Evolutionary conservation across 1,140 invertebrate genomes (phyloP).

Genomic region (Triops longicaudatus): DNA sequence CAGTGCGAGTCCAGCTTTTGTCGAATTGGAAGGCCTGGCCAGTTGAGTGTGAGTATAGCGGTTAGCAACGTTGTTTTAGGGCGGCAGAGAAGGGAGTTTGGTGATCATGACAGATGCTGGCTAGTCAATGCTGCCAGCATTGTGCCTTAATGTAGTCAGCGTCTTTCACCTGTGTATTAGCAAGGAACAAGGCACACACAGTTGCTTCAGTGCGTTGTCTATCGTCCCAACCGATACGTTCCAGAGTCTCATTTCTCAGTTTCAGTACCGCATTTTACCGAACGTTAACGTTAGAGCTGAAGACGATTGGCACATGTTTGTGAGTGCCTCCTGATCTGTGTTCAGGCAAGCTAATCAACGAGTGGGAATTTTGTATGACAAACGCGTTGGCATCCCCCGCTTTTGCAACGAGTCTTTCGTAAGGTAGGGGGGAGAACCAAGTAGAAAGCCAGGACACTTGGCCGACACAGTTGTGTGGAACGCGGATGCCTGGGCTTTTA

Average conservation of each 20-base stretch:
- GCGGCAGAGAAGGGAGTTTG: not conserved
- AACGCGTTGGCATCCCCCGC: not conserved
- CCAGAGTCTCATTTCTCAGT: not conserved
- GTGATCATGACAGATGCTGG: not conserved
- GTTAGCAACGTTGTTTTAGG: not conserved
- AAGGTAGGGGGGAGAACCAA: not conserved
- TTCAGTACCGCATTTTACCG: not conserved
- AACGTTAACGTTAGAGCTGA: not conserved
- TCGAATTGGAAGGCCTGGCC: conserved; percentile 1
- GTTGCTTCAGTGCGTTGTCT: not conserved
- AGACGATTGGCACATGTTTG: too few species aligned
- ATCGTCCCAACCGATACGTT: not conserved
- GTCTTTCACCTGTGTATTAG: not conserved
- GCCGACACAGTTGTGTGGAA: not conserved
- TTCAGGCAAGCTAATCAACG: not conserved
- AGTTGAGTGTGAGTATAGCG: not conserved
- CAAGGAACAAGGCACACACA: not conserved
- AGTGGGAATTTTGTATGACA: not conserved
- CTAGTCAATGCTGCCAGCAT: not conserved
- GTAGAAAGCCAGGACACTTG: not conserved
- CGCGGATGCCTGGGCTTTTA: not conserved
- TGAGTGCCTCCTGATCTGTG: not conserved
- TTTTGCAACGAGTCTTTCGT: not conserved
- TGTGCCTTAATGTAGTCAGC: conserved; percentile 1
- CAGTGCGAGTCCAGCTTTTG: not conserved